Conservation (phyloP, 2,113 vertebrate species). For the Hyperoodon ampullatus region DNA sequence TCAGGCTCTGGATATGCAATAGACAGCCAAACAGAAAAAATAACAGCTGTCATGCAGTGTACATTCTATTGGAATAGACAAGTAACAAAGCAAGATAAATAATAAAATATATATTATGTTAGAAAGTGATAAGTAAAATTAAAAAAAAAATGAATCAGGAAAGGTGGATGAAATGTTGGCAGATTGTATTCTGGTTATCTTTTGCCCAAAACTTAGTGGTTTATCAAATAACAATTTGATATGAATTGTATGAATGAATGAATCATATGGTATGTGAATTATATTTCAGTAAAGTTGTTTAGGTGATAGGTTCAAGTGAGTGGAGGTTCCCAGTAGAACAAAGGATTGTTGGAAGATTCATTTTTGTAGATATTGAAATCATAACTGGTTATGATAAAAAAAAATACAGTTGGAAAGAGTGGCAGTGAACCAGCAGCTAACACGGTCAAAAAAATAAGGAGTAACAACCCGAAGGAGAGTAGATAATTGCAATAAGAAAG, state of each 20-base stretch:
- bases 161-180: neutral
- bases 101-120: neutral
- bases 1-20: neutral
- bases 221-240: neutral
- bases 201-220: neutral
- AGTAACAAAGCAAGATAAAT: neutral
- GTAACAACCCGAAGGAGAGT: neutral
- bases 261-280: neutral
- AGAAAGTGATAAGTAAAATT: constrained; percentile 11
- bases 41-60: neutral
- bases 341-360: neutral
- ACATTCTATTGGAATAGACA: neutral
- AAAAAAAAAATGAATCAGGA: neutral
- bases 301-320: neutral
- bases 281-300: neutral
- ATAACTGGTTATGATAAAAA: neutral
- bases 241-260: too few species aligned
- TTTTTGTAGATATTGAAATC: constrained; percentile 23
- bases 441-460: neutral
- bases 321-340: neutral
- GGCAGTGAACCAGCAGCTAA: neutral
- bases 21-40: neutral
- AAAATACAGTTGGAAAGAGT: neutral
- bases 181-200: neutral
- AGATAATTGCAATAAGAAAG: neutral